Conservation (phyloP, 2,113 vertebrate genomes). For the Turdus rufiventris region DNA sequence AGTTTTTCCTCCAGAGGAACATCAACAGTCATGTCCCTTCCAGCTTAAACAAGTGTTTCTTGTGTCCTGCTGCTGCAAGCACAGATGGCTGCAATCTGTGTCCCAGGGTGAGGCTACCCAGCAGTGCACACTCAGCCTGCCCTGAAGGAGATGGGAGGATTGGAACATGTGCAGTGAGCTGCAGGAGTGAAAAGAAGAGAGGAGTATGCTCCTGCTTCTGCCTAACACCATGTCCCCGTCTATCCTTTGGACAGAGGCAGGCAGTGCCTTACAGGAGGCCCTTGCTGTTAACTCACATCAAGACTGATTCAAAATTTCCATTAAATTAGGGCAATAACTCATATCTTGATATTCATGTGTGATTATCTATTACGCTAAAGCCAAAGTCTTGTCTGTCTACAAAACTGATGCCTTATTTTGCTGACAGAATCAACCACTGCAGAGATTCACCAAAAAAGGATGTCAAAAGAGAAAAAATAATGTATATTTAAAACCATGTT, state of each 20-base stretch:
- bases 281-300: background rate
- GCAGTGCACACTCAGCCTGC: fast-evolving
- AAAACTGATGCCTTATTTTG: background rate
- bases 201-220: background rate
- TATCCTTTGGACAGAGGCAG: no score
- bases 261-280: background rate
- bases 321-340: background rate
- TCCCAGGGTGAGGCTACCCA: background rate
- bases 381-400: background rate
- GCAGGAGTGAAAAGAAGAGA: background rate
- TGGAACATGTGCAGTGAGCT: fast-evolving
- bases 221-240: fast-evolving
- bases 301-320: background rate
- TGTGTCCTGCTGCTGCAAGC: background rate
- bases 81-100: background rate
- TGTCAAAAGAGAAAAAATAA: background rate
- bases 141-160: fast-evolving
- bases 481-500: background rate
- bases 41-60: background rate
- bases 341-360: background rate
- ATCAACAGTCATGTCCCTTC: background rate
- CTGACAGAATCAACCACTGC: background rate
- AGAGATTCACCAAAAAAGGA: background rate
- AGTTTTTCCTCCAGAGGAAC: background rate
- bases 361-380: background rate